phyloP scores from a whole-genome alignment of 2,113 vertebrate genomes.

The Mormyrus lacerda region DNA sequence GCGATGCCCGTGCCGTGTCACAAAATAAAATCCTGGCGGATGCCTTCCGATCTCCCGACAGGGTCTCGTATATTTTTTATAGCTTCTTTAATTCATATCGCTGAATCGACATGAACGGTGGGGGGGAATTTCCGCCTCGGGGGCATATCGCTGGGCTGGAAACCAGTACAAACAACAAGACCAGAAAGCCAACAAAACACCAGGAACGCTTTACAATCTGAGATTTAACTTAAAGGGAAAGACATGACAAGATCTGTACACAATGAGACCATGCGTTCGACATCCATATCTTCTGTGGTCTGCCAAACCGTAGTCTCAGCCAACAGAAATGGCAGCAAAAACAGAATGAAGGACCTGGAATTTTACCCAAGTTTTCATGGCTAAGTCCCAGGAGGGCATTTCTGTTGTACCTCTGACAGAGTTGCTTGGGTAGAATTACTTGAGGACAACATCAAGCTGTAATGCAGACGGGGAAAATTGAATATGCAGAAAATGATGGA shows the following conservation, averaged over 20 bases:
- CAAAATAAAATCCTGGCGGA: neutral
- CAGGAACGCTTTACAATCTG: neutral
- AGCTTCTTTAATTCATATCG: neutral
- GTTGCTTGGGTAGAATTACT: neutral
- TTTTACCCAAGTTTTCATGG: neutral
- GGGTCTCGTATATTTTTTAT: neutral
- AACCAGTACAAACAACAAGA: neutral
- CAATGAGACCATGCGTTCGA: neutral
- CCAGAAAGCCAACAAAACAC: neutral
- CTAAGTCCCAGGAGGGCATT: neutral
- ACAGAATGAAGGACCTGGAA: neutral
- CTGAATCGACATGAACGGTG: neutral
- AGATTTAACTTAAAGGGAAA: neutral
- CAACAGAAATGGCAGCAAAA: neutral
- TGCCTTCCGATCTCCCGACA: neutral
- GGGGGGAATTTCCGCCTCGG: neutral
- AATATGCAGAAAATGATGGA: neutral
- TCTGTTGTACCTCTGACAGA: neutral
- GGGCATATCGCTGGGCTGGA: neutral
- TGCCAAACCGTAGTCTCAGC: neutral
- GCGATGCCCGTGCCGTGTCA: neutral
- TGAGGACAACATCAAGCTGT: neutral
- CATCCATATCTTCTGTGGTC: neutral
- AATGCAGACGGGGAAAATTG: neutral
- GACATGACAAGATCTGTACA: neutral